Evolutionary conservation across 2,797 vertebrate species (phyloP).

Genomic region (Anguilla megastoma): DNA sequence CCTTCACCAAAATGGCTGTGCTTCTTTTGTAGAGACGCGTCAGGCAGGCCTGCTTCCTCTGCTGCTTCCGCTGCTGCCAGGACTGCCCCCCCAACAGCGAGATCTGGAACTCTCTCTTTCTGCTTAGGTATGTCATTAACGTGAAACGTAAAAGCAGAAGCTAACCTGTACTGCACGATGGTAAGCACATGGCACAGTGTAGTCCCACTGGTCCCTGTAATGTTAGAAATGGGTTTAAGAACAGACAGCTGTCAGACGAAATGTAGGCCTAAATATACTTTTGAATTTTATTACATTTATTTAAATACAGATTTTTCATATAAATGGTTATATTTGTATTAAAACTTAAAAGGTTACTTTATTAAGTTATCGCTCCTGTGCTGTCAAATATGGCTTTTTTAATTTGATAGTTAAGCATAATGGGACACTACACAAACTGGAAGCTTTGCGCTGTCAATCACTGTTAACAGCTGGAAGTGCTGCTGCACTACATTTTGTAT

Average conservation of each 20-base stretch:
- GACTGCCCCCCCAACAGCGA: not conserved
- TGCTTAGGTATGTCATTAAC: constrained; percentile 17
- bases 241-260: not conserved
- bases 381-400: too few species aligned
- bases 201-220: not conserved
- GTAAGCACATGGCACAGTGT: not conserved
- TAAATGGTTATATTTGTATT: not conserved
- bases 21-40: constrained; percentile 12
- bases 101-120: constrained; percentile 16
- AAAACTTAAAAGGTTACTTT: too few species aligned
- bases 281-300: too few species aligned
- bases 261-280: too few species aligned
- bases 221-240: not conserved
- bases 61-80: constrained; percentile 25
- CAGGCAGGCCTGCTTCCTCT: constrained; percentile 11
- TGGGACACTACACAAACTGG: too few species aligned
- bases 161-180: not conserved
- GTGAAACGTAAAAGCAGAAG: too few species aligned
- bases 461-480: too few species aligned
- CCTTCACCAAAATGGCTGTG: not conserved
- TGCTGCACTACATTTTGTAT: too few species aligned
- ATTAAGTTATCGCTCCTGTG: too few species aligned
- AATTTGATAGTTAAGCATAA: too few species aligned
- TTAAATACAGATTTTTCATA: not conserved
- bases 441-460: too few species aligned